Conservation (phyloP, 2,797 vertebrate genomes). For the Sebastes miniatus region DNA sequence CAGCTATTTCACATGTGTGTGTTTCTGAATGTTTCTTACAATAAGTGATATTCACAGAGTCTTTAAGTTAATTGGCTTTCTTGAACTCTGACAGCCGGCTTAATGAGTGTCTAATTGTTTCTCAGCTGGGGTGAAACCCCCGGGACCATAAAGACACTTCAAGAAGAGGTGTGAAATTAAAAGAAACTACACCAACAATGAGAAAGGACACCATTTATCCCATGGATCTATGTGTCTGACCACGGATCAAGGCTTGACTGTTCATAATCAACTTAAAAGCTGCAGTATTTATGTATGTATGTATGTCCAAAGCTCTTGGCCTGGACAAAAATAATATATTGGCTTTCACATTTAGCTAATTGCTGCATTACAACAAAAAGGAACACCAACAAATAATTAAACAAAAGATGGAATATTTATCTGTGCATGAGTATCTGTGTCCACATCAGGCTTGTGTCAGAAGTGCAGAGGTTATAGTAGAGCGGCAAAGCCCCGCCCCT, state of each 20-base stretch:
- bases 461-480: background rate
- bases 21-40: slow-evolving; percentile 43
- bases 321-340: background rate
- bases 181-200: background rate
- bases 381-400: background rate
- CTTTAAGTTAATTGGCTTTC: slow-evolving; percentile 77
- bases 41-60: slow-evolving; percentile 56
- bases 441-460: background rate
- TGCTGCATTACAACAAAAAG: slow-evolving; percentile 5
- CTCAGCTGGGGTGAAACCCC: slow-evolving; percentile 66
- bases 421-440: background rate
- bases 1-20: slow-evolving; percentile 61
- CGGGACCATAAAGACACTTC: slow-evolving; percentile 34
- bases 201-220: slow-evolving; percentile 1
- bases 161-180: slow-evolving; percentile 37
- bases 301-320: background rate
- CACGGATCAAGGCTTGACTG: background rate
- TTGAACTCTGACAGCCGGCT: slow-evolving; percentile 69
- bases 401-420: background rate
- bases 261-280: too few species aligned
- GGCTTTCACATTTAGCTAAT: background rate
- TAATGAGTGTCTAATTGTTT: slow-evolving; percentile 80
- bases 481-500: too few species aligned
- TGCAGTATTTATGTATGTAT: too few species aligned
- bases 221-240: background rate